Percentiles rank a stretch among this genome's conserved stretches.
Conservation (phyloP, 2,113 vertebrate genomes). For the Varanus salvator region DNA sequence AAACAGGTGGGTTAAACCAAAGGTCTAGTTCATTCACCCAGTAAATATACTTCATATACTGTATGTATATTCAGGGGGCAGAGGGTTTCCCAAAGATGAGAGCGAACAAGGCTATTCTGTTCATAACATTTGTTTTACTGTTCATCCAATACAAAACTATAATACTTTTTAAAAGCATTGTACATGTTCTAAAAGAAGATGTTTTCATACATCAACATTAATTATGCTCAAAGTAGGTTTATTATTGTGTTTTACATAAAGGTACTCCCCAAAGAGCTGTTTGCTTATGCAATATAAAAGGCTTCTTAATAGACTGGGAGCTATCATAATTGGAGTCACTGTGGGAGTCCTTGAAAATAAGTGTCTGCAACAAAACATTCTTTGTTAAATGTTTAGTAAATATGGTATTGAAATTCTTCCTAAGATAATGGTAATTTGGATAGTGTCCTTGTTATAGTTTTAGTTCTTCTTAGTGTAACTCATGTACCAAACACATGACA, state of each 20-base stretch:
- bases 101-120: background rate
- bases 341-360: constrained; percentile 27
- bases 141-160: background rate
- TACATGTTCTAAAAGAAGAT: background rate
- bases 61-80: too few species aligned
- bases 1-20: background rate
- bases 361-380: background rate
- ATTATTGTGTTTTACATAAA: constrained; percentile 25
- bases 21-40: background rate
- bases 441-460: constrained; percentile 11
- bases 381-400: background rate
- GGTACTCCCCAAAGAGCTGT: constrained; percentile 5
- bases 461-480: background rate
- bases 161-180: background rate
- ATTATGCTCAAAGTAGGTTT: constrained; percentile 5
- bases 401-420: constrained; percentile 3
- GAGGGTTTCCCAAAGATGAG: background rate
- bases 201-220: background rate
- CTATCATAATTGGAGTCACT: background rate
- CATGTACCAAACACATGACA: background rate
- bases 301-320: background rate
- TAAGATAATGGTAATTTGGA: constrained; percentile 18
- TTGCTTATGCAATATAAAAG: background rate
- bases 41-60: background rate
- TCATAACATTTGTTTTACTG: background rate